A percentile compares a stretch with the other conserved stretches of the same genome.
phyloP scores from a whole-genome alignment of 2,888 invertebrate genomes.

The Pachycephus smyrnensis region DNA sequence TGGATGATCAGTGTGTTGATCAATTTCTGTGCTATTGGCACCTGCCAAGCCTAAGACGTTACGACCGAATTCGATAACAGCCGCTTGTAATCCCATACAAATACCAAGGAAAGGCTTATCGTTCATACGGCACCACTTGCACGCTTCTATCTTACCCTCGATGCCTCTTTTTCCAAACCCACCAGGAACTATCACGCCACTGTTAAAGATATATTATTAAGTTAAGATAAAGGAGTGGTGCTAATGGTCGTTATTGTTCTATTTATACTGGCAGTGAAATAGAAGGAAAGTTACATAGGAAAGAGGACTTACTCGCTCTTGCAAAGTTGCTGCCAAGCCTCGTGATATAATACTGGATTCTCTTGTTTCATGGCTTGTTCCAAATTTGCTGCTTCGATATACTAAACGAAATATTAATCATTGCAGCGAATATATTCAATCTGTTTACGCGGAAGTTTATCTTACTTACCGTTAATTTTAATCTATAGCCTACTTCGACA shows the following conservation, averaged over 20 bases:
- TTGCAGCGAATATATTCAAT: background rate
- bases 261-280: background rate
- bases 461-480: slow-evolving; percentile 76
- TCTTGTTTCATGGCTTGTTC: slow-evolving; percentile 79
- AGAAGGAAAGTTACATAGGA: background rate
- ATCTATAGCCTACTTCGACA: slow-evolving; percentile 84
- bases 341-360: slow-evolving; percentile 88
- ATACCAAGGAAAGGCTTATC: slow-evolving; percentile 94
- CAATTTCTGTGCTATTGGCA: slow-evolving; percentile 90
- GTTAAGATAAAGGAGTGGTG: slow-evolving; percentile 8
- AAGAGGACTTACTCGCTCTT: slow-evolving; percentile 79
- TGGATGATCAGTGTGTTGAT: slow-evolving; percentile 78
- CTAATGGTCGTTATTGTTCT: slow-evolving; percentile 11
- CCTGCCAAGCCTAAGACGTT: slow-evolving; percentile 82
- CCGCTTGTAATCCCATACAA: slow-evolving; percentile 97
- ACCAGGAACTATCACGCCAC: slow-evolving; percentile 96
- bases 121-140: slow-evolving; percentile 91
- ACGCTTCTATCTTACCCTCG: slow-evolving; percentile 95
- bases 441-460: background rate
- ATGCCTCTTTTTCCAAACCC: slow-evolving; percentile 97
- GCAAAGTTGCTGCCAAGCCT: slow-evolving; percentile 93
- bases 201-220: slow-evolving; percentile 60
- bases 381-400: slow-evolving; percentile 91
- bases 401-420: slow-evolving; percentile 66
- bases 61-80: slow-evolving; percentile 94